A percentile compares a stretch with the other conserved stretches of the same genome.
These are phyloP conservation scores for Parazoanthus atlanticus DNA, from an alignment of 92 coral and sea anemone genomes.

Conservation along the genomic window DNA sequence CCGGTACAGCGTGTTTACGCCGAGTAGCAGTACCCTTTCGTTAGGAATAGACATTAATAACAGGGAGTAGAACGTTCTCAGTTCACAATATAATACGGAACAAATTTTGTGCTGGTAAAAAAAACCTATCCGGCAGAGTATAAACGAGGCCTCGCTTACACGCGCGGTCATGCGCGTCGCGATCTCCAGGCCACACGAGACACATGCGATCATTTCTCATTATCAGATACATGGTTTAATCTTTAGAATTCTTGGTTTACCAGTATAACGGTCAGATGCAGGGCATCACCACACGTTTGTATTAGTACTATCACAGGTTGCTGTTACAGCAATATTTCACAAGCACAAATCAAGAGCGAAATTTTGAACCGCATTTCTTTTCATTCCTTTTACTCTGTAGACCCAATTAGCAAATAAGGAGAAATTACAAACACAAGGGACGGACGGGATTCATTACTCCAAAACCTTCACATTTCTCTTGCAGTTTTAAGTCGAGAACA, in stretches of 20 bases:
- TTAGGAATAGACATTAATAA: too few relatives aligned
- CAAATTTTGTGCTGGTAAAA: too few relatives aligned
- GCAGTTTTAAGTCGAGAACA: neutral
- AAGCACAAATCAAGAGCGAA: neutral
- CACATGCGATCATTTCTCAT: neutral
- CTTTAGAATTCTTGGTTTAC: slow-evolving; percentile 10
- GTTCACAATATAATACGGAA: too few relatives aligned
- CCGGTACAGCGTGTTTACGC: too few relatives aligned
- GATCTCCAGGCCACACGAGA: neutral
- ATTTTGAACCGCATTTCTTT: neutral
- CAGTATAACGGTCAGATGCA: neutral
- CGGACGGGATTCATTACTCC: neutral
- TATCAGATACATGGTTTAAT: slow-evolving; percentile 25
- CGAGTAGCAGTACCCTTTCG: too few relatives aligned
- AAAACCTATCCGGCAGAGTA: too few relatives aligned
- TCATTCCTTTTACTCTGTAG: neutral
- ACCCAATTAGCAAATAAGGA: too few relatives aligned
- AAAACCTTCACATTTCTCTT: neutral
- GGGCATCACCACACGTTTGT: slow-evolving; percentile 2
- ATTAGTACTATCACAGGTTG: neutral
- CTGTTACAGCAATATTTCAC: neutral
- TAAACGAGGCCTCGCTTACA: neutral
- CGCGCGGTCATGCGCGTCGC: neutral
- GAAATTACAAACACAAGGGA: neutral
- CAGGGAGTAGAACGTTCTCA: too few relatives aligned